Base-by-base conservation (phyloP, 92 coral and sea anemone genomes). In the Porites divaricata region DNA sequence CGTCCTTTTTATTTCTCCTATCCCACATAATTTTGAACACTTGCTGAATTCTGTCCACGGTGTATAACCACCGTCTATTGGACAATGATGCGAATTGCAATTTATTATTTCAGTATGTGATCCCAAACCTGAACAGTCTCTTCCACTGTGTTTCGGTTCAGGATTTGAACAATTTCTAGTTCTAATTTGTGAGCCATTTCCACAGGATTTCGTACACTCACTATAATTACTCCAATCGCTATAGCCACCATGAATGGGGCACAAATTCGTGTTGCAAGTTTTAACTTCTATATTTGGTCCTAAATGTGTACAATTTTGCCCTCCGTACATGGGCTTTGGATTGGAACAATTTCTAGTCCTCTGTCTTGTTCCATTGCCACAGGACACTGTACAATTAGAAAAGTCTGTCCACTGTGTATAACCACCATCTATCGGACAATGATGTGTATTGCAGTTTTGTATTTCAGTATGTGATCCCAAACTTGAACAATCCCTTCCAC, bases 341-440 rank as follows among this genome's bases (percentile, higher is more conserved):
- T 90, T 88, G 8, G 93, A 72, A 45, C 94, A 91, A 28, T 28
- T 62, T 70, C 94, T 68, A 13, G 26, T 61, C 72, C 94, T 84
- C 21, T 63, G 54, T 79, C 70, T 89, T 80, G 79, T 93, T 74
- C 99, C 99, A 75, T 72, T 84, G 19, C 92, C 98, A 53, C 99
- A 96, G 8, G 96, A 78, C 75, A 75, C 86, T 9, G 94, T 81
- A 52, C 99, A 96, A 23, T 79, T 73, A 45, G 92, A 88, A 85
- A 94, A 96, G 12, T 25, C 73, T n/a, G 95, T 87, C 99, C 99
- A 96, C 9, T 56, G 23, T 1, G 95, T 67, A 26, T 88, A 94
- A 11, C 94, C 95, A 21, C 98, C 99, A 71, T 96, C 41, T 52
- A 96, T 76, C 24, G 98, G 94, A 76, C 98, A 95, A 28, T 91